Conservation (phyloP, 2,888 invertebrate genomes). For the Watsonalla cultraria region DNA sequence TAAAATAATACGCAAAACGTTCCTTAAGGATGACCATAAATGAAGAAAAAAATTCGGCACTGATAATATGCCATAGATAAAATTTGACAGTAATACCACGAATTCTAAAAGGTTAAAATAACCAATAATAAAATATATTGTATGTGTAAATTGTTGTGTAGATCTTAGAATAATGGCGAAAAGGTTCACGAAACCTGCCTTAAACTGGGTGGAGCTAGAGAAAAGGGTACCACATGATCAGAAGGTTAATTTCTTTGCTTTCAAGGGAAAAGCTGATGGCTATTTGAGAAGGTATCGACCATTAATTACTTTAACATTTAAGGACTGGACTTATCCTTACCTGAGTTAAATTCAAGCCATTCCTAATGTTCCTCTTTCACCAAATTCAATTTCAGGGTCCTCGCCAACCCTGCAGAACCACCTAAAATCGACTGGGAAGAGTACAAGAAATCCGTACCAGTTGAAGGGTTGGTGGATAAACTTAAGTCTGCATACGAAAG, state of each 20-base stretch:
- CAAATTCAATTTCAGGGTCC: constrained; percentile 34
- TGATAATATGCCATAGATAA: too few species aligned
- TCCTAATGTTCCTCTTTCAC: too few species aligned
- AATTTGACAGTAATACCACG: too few species aligned
- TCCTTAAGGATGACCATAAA: too few species aligned
- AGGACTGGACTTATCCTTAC: too few species aligned
- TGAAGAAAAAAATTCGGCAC: too few species aligned
- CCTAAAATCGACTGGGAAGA: constrained; percentile 62
- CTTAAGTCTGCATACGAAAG: constrained; percentile 42
- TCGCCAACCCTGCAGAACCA: constrained; percentile 43
- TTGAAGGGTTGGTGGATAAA: constrained; percentile 51
- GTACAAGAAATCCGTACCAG: constrained; percentile 48
- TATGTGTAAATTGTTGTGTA: neutral
- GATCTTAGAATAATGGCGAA: constrained; percentile 37
- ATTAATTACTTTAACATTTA: too few species aligned
- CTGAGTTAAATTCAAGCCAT: too few species aligned
- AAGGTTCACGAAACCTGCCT: constrained; percentile 45
- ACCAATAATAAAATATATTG: neutral
- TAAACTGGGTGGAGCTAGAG: constrained; percentile 56
- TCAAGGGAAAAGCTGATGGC: constrained; percentile 55
- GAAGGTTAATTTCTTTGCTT: constrained; percentile 43
- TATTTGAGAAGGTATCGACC: constrained; percentile 49
- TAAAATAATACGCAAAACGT: too few species aligned
- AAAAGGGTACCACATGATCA: constrained; percentile 51
- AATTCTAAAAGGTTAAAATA: too few species aligned